Conservation (phyloP, 2,888 invertebrate species). For the Heliconius ismenius region DNA sequence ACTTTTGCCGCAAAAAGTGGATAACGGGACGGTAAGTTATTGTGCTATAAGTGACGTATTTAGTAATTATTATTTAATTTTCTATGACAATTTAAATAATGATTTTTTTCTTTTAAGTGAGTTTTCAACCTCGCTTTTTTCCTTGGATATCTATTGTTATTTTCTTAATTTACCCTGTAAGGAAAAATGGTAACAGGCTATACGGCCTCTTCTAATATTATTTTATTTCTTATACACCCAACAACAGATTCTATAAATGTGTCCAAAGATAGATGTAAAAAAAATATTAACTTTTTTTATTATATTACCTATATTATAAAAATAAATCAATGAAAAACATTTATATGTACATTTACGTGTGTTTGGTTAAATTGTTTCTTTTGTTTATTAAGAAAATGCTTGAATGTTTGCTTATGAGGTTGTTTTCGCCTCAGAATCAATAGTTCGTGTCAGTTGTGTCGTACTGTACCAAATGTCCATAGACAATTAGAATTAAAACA, state of each 20-base stretch:
- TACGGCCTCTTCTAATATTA: neutral
- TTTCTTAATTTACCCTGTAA: neutral
- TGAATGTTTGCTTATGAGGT: neutral
- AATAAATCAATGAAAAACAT: neutral
- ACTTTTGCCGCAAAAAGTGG: conserved; percentile 15
- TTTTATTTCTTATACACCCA: neutral
- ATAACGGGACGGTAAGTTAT: conserved; percentile 9
- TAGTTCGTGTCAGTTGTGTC: conserved; percentile 10
- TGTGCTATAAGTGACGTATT: neutral
- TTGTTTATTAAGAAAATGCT: neutral
- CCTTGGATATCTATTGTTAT: neutral
- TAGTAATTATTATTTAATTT: neutral
- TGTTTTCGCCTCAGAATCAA: neutral
- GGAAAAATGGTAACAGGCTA: neutral
- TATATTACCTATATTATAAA: too few species aligned
- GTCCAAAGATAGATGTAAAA: neutral
- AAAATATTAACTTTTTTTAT: too few species aligned
- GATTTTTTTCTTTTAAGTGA: neutral
- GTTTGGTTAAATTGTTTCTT: neutral
- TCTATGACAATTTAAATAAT: neutral
- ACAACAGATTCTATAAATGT: neutral
- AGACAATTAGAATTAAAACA: neutral
- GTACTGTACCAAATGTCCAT: conserved; percentile 9
- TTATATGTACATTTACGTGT: neutral
- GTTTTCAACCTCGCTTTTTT: neutral